Evolutionary conservation across 2,113 vertebrate genomes (phyloP), one percentile per base, ranked within the genome.

Genomic region (Cisticola juncidis): DNA sequence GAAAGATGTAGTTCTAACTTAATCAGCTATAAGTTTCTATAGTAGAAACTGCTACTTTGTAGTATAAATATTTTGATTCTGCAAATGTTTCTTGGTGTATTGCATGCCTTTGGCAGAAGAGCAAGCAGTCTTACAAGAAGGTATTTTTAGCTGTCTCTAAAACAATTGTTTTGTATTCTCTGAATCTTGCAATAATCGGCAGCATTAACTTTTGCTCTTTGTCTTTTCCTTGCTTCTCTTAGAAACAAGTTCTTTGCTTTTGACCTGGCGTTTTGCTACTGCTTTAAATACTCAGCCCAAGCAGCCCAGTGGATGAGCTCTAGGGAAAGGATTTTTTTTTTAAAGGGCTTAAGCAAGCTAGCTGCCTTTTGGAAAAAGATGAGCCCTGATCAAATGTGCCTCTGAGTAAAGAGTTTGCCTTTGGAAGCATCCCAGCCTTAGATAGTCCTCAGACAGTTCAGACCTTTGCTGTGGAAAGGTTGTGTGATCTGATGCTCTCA

Each of bases 111-210:
- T 92, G 88, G 86, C 94, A 94, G 78, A 79, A 74, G 36, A 72
- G 40, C 56, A 79, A 33, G 47, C 2, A 1, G 24, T 60, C 53
- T 36, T 78, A 74, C 24, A 86, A 71, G 25, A 19, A 54, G 35
- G 16, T 95, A 89, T 95, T 95, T 95, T 94, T 94, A 95, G 40
- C 53, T 74, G 28, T 82, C 21, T 19, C 61, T 84, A 79, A 60
- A 88, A 60, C 69, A 86, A 57, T 69, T 64, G 42, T 65, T 88
- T 70, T 88, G 23, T 79, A 17, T 35, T 90, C 42, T 70, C 45
- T 91, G 89, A 94, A 90, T 69, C 36, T 71, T 81, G 23, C n/a
- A 61, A 3, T 57, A 40, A 69, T 84, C 78, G 76, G 20, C 51
- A 72, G 48, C 18, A 1, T 91, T 94, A 84, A 79, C 65, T 92